phyloP scores from a whole-genome alignment of 2,113 vertebrate species.

The Megaceryle torquata region DNA sequence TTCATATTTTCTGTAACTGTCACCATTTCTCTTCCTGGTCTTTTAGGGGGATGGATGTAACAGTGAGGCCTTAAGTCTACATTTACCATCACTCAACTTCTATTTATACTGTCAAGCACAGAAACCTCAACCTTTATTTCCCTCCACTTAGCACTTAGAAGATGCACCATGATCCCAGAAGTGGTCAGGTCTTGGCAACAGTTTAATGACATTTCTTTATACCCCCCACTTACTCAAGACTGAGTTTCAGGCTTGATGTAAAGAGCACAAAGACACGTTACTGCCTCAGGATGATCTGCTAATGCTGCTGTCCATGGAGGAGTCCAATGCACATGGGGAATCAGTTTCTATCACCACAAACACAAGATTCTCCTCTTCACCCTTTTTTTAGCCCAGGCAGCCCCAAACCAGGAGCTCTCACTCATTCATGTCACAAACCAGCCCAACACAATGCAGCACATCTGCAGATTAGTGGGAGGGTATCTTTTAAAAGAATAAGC shows the following conservation, averaged over 20 bases:
- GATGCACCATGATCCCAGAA: background rate
- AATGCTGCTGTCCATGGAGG: background rate
- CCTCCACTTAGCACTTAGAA: background rate
- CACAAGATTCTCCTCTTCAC: background rate
- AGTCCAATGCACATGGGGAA: background rate
- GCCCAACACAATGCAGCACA: background rate
- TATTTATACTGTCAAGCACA: background rate
- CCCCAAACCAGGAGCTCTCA: background rate
- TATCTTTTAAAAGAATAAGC: background rate
- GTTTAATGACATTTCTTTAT: background rate
- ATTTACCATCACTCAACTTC: background rate
- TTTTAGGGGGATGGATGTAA: background rate
- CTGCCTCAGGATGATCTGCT: background rate
- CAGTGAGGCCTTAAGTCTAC: background rate
- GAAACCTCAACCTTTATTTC: background rate
- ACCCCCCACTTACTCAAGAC: background rate
- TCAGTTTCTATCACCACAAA: fast-evolving
- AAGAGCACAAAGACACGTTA: background rate
- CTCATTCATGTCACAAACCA: background rate
- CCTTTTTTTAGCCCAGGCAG: background rate
- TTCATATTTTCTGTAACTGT: no score
- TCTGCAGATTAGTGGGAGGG: background rate
- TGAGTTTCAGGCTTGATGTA: background rate
- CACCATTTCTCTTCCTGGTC: background rate
- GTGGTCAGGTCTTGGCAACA: background rate